These are phyloP conservation scores for Acrossocheilus fasciatus DNA, from an alignment of 2,797 vertebrate genomes.

Conservation along the genomic window DNA sequence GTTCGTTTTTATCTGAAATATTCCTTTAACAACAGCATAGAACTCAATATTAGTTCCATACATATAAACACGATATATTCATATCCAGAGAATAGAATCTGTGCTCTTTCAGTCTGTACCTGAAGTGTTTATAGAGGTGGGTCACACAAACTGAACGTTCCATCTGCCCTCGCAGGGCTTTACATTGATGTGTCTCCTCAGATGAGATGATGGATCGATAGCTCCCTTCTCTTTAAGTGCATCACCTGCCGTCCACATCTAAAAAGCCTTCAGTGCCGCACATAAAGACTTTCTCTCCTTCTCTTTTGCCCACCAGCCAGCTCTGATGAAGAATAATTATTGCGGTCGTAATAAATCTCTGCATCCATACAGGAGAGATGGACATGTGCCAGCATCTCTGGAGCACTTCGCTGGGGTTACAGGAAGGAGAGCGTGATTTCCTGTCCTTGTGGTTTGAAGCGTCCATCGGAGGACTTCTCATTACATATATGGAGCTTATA, in stretches of 20 bases:
- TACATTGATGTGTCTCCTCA: conserved; percentile 10
- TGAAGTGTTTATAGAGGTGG: conserved; percentile 23
- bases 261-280: conserved; percentile 16
- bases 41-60: neutral
- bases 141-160: neutral
- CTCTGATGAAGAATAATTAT: conserved; percentile 54
- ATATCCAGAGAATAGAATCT: neutral
- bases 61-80: conserved; percentile 1
- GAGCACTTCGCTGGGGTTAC: conserved; percentile 4
- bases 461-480: conserved; percentile 31
- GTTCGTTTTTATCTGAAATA: neutral
- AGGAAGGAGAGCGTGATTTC: conserved; percentile 28
- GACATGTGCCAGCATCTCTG: conserved; percentile 34
- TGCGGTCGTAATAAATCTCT: conserved; percentile 45
- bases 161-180: neutral
- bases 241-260: neutral
- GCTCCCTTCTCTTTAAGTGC: conserved; percentile 17
- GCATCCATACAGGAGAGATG: conserved; percentile 41
- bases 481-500: conserved; percentile 31
- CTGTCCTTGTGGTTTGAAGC: neutral
- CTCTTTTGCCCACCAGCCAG: neutral
- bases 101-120: neutral
- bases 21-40: neutral
- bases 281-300: conserved; percentile 20
- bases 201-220: conserved; percentile 32